Evolutionary conservation across 2,888 invertebrate genomes (phyloP), one percentile per base, ranked within the genome.

Genomic region (Brachycybe producta): DNA sequence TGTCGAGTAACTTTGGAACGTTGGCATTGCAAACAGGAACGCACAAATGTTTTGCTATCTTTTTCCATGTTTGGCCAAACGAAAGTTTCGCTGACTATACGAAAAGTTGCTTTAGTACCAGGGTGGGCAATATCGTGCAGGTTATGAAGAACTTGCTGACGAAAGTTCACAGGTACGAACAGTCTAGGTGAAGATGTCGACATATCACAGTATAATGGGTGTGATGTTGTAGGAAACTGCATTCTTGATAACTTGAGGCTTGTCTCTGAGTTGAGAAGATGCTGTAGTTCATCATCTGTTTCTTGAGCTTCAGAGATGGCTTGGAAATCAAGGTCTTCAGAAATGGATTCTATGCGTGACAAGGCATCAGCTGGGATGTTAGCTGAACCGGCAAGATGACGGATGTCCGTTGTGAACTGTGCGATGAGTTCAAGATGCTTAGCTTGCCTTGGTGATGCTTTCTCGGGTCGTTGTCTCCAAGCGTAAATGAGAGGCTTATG

Each of bases 381-480:
- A n/a, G 11, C 11, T 13, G 32, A n/a, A n/a, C 32, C 32, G 32
- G 32, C 32, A n/a, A 67, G 58, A 52, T 65, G 58, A 2, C 55
- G 49, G 3, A 66, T 62, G 42, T 64, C 61, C 0, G 61, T 65
- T 1, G 63, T 60, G 53, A 67, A 67, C 51, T 67, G 63, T 0
- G 59, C 43, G 19, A 67, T 57, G 24, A 48, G 52, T 4, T 52
- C 42, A 0, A 68, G 53, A 11, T 67, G 61, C 2, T 64, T 51
- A n/a, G 58, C 54, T 52, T 67, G 65, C 2, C 65, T 46, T 0
- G 65, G 66, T 1, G 65, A 59, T 8, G 60, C 59, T 3, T 62
- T 61, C 2, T 61, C 61, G 3, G 57, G 28, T 13, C 59, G 59
- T 52, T 61, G 54, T 3, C 45, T 15, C 45, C 68, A 63, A 0